phyloP scores from a whole-genome alignment of 2,888 invertebrate species.

The Euplagia quadripunctaria region DNA sequence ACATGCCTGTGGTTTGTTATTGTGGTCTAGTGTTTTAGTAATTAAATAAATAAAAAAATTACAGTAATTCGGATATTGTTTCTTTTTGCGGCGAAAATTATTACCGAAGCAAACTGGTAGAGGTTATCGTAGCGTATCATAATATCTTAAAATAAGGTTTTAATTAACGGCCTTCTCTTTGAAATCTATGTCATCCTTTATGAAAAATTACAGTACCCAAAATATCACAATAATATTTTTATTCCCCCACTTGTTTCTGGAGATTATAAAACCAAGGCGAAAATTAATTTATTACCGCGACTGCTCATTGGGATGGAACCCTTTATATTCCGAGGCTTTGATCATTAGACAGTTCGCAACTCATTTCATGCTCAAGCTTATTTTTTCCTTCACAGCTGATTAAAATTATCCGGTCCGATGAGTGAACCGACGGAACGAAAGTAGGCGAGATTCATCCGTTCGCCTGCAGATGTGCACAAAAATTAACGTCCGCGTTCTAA shows the following conservation, averaged over 20 bases:
- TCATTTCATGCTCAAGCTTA: slow-evolving; percentile 72
- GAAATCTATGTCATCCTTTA: not conserved
- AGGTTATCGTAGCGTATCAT: not conserved
- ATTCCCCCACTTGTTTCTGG: not conserved
- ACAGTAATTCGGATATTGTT: no score
- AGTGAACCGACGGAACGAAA: slow-evolving; percentile 66
- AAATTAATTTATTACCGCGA: slow-evolving; percentile 33
- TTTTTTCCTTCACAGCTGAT: slow-evolving; percentile 75
- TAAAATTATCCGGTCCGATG: slow-evolving; percentile 73
- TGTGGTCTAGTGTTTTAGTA: no score
- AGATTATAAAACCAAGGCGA: slow-evolving; percentile 31
- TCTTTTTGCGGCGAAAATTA: not conserved
- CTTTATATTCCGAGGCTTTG: slow-evolving; percentile 67
- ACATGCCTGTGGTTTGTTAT: no score
- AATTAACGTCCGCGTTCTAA: slow-evolving; percentile 58
- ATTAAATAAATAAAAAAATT: no score
- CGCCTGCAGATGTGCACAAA: slow-evolving; percentile 50
- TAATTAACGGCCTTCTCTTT: not conserved
- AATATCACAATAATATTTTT: slow-evolving; percentile 7
- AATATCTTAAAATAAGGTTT: not conserved
- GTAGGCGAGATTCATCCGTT: slow-evolving; percentile 44
- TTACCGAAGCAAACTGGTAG: not conserved
- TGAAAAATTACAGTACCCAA: slow-evolving; percentile 5
- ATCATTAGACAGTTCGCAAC: slow-evolving; percentile 74
- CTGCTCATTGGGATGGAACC: slow-evolving; percentile 57